Evolutionary conservation across 2,888 invertebrate species (phyloP).

Genomic region (Meloe dianella): DNA sequence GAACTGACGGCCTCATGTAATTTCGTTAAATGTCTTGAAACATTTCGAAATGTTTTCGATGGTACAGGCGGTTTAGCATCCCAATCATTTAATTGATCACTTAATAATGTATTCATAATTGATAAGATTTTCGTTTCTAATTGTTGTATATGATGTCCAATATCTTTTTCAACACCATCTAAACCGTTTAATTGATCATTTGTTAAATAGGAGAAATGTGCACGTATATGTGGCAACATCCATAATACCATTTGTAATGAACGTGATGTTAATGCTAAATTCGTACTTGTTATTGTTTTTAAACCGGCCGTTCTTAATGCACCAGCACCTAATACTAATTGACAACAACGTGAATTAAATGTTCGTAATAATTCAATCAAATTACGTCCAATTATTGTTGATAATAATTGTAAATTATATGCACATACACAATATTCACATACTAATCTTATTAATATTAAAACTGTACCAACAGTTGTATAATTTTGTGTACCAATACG

Average conservation of each 20-base stretch:
- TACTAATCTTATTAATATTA: conserved; percentile 87
- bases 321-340: conserved; percentile 94
- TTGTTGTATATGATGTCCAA: conserved; percentile 88
- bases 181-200: conserved; percentile 65
- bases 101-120: conserved; percentile 86
- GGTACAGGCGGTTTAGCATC: conserved; percentile 95
- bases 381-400: conserved; percentile 81
- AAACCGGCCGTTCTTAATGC: conserved; percentile 93
- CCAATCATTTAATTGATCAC: conserved; percentile 84
- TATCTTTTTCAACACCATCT: conserved; percentile 77
- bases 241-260: conserved; percentile 82
- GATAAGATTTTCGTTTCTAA: conserved; percentile 89
- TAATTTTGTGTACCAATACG: conserved; percentile 65
- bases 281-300: conserved; percentile 93
- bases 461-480: conserved; percentile 80
- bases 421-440: conserved; percentile 90
- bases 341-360: conserved; percentile 88
- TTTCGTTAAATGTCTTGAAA: conserved; percentile 87
- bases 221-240: conserved; percentile 75
- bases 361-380: conserved; percentile 87
- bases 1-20: conserved; percentile 89
- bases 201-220: conserved; percentile 70
- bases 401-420: conserved; percentile 77
- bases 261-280: conserved; percentile 85
- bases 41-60: conserved; percentile 85